Base-by-base conservation (phyloP, 2,888 invertebrate genomes). In the Lissocephala sabroskyi region DNA sequence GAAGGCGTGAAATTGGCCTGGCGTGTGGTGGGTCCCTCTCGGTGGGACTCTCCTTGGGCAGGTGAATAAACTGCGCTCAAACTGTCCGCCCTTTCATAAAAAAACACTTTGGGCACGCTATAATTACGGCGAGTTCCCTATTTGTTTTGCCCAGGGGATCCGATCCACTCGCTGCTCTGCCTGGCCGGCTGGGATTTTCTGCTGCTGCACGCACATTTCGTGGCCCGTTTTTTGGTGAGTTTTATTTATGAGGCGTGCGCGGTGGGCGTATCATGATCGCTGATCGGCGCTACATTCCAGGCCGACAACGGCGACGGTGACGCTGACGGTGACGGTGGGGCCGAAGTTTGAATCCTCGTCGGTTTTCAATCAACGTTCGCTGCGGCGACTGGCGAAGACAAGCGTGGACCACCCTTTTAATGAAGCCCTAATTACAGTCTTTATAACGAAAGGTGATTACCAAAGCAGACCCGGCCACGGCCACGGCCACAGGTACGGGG, bases 391-490 rank as follows among this genome's bases (percentile, higher is more conserved):
- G 66, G 76, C 78, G 80, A 78, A 80, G 81, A 81, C 81, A 81
- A 79, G 80, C 67, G 70, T 61, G 80, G 84, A 84, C 84, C 84
- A 84, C 84, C 84, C 84, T 82, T 84, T 84, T 84, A 84, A 84
- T 84, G 83, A 82, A 80, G 78, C 81, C 79, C 83, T 84, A 84
- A 84, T 84, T 84, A 83, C 81, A 84, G 82, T 82, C 77, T 82
- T 82, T 82, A 84, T 80, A 81, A 80, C 80, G 79, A 80, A 80
- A 79, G 79, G 80, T 79, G 80, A 80, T 80, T 80, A 79, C 67
- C 63, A 67, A 75, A 67, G 66, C 66, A 67, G 65, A 76, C 65
- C 71, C n/a, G n/a, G 23, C 7, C 23, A 7, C 19, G 47, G 37
- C 46, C 35, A 45, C 43, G 35, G 26, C 45, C 26, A 26, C 14